Conservation (phyloP, 2,888 invertebrate genomes). For the Masnerella sp. region DNA sequence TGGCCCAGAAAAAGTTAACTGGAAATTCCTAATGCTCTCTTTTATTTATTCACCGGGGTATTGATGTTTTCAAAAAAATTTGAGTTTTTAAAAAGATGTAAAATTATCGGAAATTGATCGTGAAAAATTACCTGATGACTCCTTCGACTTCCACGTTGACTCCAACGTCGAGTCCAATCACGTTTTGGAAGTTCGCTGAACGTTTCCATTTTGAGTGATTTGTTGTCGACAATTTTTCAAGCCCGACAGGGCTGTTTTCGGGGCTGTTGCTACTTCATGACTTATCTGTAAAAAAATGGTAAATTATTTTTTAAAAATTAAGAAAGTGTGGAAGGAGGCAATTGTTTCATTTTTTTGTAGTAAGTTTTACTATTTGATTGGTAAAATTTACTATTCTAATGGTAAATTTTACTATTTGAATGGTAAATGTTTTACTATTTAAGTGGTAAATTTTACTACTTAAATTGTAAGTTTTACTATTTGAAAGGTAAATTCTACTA, state of each 20-base stretch:
- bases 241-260: constrained; percentile 54
- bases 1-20: not conserved
- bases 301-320: too few species aligned
- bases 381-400: too few species aligned
- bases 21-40: not conserved
- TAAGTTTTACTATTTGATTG: too few species aligned
- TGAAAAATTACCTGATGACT: constrained; percentile 80
- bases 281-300: constrained; percentile 56
- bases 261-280: constrained; percentile 62
- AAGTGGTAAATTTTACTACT: too few species aligned
- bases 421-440: too few species aligned
- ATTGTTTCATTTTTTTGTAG: not conserved
- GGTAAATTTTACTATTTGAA: too few species aligned
- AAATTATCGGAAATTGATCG: too few species aligned
- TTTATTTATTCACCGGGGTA: not conserved
- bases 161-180: constrained; percentile 87
- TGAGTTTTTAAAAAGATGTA: too few species aligned
- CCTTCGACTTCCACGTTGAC: constrained; percentile 84
- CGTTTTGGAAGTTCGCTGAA: constrained; percentile 83
- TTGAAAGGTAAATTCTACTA: too few species aligned
- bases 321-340: too few species aligned
- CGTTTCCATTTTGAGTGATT: constrained; percentile 48
- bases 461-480: too few species aligned
- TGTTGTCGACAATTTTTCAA: constrained; percentile 18
- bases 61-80: constrained; percentile 8